A percentile compares a stretch with the other conserved stretches of the same genome.
Evolutionary conservation across 2,113 vertebrate species (phyloP).

Genomic region (Theropithecus gelada): DNA sequence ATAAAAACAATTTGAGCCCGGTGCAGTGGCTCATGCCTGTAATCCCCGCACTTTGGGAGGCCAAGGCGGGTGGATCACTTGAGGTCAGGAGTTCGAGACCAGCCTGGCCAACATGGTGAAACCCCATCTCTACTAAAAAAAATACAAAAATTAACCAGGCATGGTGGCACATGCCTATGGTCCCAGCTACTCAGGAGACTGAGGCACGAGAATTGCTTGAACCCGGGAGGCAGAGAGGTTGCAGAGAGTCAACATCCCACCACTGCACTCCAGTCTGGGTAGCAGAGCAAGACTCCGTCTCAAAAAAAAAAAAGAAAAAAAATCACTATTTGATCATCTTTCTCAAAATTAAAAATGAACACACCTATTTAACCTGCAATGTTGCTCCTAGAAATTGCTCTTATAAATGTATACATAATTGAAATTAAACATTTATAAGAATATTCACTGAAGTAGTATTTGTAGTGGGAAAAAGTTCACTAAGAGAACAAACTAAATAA

Average conservation of each 20-base stretch:
- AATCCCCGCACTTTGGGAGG: neutral
- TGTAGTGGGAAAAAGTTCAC: neutral
- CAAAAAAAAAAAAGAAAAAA: neutral
- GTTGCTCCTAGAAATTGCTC: neutral
- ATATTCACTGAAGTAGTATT: neutral
- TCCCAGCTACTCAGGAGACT: neutral
- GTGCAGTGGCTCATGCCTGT: neutral
- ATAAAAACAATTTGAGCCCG: neutral
- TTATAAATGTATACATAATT: neutral
- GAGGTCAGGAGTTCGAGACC: neutral
- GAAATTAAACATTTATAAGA: constrained; percentile 32
- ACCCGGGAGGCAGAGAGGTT: neutral
- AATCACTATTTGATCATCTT: neutral
- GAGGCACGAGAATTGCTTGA: neutral
- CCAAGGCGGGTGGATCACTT: neutral
- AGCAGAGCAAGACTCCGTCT: neutral
- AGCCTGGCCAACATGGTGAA: neutral
- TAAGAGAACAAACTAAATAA: neutral
- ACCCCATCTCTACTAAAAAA: neutral
- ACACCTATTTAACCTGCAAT: neutral
- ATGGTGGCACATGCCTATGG: neutral
- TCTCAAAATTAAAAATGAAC: constrained; percentile 18
- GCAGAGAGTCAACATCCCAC: too few species aligned
- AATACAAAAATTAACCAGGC: neutral
- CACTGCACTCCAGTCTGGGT: neutral